Conservation (phyloP, 2,113 vertebrate species). For the Cyprinodon variegatus region DNA sequence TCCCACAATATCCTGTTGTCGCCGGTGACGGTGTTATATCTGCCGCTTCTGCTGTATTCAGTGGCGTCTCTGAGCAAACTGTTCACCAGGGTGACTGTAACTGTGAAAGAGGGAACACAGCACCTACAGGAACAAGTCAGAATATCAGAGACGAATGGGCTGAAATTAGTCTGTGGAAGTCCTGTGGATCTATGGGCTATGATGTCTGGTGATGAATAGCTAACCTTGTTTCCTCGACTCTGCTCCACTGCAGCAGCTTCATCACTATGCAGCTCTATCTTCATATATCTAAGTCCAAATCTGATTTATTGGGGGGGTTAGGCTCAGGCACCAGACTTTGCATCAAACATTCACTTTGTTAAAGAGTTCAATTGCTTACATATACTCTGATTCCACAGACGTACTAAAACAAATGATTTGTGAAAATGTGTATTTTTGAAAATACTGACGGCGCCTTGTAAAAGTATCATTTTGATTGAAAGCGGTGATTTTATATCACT, state of each 20-base stretch:
- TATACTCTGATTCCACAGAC: not conserved
- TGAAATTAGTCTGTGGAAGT: conserved; percentile 36
- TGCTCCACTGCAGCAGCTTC: conserved; percentile 40
- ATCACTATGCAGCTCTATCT: conserved; percentile 56
- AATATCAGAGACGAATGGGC: conserved; percentile 12
- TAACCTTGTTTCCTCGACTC: conserved; percentile 46
- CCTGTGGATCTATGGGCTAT: conserved; percentile 6
- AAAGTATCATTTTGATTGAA: too few relatives aligned
- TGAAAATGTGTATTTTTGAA: too few relatives aligned
- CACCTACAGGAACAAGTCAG: conserved; percentile 8
- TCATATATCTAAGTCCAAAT: conserved; percentile 36
- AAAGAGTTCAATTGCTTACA: conserved; percentile 27
- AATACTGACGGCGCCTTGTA: too few relatives aligned
- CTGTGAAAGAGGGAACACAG: conserved; percentile 21
- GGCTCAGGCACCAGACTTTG: conserved; percentile 28
- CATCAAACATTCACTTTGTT: conserved; percentile 31
- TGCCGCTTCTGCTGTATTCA: conserved; percentile 8
- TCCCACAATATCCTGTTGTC: conserved; percentile 12
- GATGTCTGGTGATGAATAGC: conserved; percentile 46
- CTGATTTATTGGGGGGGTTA: conserved; percentile 47
- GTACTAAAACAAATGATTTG: conserved; percentile 25
- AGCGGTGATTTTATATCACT: too few relatives aligned
- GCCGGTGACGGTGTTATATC: conserved; percentile 7
- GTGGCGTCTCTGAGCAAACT: conserved; percentile 9
- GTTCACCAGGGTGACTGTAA: conserved; percentile 11